These are phyloP conservation scores for Nannobrachium achirus DNA, from an alignment of 2,113 vertebrate species.

Conservation along the genomic window DNA sequence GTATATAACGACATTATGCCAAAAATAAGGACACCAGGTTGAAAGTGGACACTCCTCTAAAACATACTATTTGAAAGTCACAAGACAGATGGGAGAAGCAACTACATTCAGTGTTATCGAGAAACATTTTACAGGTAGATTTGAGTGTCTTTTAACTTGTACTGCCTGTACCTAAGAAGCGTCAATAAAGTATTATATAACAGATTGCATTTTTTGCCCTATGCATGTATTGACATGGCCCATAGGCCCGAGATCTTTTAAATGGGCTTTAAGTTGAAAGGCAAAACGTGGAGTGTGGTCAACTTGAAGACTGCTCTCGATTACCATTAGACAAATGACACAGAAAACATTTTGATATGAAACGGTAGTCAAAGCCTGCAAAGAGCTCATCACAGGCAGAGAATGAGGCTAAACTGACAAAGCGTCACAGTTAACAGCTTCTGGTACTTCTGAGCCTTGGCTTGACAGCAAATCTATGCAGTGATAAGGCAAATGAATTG, in stretches of 20 bases:
- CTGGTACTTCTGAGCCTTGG: slow-evolving; percentile 1
- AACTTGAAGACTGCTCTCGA: slow-evolving; percentile 15
- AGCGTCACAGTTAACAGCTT: background rate
- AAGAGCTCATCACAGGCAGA: slow-evolving; percentile 26
- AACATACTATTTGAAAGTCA: no score
- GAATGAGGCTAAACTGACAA: slow-evolving; percentile 18
- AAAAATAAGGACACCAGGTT: no score
- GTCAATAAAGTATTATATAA: no score
- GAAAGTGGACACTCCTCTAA: no score
- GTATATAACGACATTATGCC: no score
- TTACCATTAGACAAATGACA: slow-evolving; percentile 35
- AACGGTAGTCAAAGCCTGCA: slow-evolving; percentile 25
- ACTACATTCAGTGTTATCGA: no score
- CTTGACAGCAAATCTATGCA: slow-evolving; percentile 51
- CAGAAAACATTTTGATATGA: slow-evolving; percentile 37
- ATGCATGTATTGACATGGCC: background rate
- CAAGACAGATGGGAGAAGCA: no score
- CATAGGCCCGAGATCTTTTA: background rate
- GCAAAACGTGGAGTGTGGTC: background rate
- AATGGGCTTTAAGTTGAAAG: background rate
- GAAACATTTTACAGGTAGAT: no score
- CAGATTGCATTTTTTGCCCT: background rate
- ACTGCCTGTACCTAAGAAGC: no score
- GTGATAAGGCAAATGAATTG: slow-evolving; percentile 48
- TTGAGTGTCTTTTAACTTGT: background rate